phyloP scores from a whole-genome alignment of 2,888 invertebrate species.

The Parnassius smintheus region DNA sequence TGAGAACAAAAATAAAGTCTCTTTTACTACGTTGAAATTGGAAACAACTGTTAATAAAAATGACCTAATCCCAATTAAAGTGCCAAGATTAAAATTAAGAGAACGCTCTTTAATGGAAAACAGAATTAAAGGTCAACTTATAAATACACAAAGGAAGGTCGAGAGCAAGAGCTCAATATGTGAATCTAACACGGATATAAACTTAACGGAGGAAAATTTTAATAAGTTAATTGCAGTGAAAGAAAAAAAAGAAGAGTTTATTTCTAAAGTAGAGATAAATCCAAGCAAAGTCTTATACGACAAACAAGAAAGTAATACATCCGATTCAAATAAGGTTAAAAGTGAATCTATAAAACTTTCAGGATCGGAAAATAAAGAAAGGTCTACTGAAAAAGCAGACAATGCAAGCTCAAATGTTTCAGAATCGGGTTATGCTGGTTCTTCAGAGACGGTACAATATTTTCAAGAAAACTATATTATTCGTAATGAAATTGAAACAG shows the following conservation, averaged over 20 bases:
- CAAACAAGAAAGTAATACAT: not conserved
- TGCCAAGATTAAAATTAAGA: constrained; percentile 8
- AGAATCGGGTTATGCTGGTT: constrained; percentile 58
- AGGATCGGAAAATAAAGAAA: constrained; percentile 22
- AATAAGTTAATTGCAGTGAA: not conserved
- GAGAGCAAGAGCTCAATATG: not conserved
- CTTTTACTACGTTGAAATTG: not conserved
- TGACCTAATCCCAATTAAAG: not conserved
- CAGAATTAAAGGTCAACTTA: not conserved
- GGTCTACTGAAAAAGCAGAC: constrained; percentile 41
- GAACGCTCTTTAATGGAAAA: constrained; percentile 1
- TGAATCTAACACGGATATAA: not conserved
- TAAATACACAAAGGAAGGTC: constrained; percentile 1
- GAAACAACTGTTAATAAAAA: no score
- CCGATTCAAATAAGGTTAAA: not conserved
- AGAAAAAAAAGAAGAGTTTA: not conserved
- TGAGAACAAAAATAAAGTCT: not conserved
- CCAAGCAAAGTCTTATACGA: not conserved
- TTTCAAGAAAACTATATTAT: constrained; percentile 39
- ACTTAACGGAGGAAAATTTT: not conserved
- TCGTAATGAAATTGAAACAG: constrained; percentile 31
- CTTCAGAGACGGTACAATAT: constrained; percentile 45
- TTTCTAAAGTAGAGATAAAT: not conserved
- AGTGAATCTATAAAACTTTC: not conserved
- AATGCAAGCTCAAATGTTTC: constrained; percentile 52